Evolutionary conservation across 2,113 vertebrate genomes (phyloP).

Genomic region (Ictalurus punctatus): DNA sequence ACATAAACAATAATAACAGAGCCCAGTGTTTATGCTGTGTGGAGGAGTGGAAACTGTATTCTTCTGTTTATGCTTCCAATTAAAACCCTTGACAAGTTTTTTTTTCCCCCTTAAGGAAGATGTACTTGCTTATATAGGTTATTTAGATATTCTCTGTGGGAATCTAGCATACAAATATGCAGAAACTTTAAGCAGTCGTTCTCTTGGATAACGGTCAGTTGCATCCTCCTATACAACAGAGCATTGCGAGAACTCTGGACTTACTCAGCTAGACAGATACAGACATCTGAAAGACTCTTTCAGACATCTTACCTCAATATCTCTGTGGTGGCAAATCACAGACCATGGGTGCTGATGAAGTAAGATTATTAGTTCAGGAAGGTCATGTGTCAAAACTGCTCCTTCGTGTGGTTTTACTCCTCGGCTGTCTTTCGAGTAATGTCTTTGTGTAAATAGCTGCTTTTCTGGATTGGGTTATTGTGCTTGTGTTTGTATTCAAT

Average conservation of each 20-base stretch:
- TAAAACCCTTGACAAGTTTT: slow-evolving; percentile 6
- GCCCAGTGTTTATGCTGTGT: not conserved
- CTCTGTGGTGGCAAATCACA: not conserved
- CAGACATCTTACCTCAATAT: not conserved
- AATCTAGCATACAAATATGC: not conserved
- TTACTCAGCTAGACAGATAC: not conserved
- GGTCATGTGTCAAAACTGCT: not conserved
- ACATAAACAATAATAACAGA: not conserved
- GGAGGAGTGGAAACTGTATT: slow-evolving; percentile 4
- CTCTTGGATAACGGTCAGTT: not conserved
- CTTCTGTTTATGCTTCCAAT: slow-evolving; percentile 6
- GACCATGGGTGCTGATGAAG: not conserved
- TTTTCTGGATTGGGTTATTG: not conserved
- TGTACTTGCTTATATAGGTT: too few relatives aligned
- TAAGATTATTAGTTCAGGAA: slow-evolving; percentile 7
- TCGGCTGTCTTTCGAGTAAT: not conserved
- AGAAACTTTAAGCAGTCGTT: not conserved
- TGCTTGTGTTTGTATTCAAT: not conserved
- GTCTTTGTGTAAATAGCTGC: slow-evolving; percentile 1
- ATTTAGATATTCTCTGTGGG: not conserved
- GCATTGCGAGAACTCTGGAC: not conserved
- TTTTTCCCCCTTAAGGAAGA: not conserved
- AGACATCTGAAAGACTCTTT: not conserved
- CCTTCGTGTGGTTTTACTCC: not conserved
- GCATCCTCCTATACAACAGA: not conserved